A percentile compares a stretch with the other conserved stretches of the same genome.
Evolutionary conservation across 1,140 invertebrate genomes (phyloP).

Genomic region (Drosophila obscura): DNA sequence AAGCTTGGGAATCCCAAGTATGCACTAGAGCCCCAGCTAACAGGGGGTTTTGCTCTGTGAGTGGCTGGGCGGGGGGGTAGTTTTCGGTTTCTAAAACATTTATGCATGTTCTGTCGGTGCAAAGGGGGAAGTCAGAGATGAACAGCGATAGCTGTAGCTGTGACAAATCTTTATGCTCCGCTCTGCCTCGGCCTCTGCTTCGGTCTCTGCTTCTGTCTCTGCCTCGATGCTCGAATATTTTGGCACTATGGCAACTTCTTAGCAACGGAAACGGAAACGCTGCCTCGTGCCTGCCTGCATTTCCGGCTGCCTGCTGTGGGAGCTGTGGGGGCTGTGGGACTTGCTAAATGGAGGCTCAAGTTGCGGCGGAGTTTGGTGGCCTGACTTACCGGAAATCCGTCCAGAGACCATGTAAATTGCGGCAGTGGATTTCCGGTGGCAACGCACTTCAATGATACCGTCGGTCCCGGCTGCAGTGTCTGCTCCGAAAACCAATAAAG

Average conservation of each 20-base stretch:
- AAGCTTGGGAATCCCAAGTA: constrained; percentile 39
- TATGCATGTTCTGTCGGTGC: constrained; percentile 14
- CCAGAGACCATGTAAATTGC: constrained; percentile 93
- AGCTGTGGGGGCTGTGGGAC: constrained; percentile 12
- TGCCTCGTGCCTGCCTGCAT: constrained; percentile 45
- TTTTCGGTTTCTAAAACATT: constrained; percentile 28
- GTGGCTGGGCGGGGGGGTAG: neutral
- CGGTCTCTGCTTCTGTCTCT: neutral
- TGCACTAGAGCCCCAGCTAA: constrained; percentile 31
- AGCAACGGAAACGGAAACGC: constrained; percentile 65
- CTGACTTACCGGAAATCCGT: constrained; percentile 91
- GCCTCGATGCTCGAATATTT: constrained; percentile 2
- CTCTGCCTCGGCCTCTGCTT: too few species aligned
- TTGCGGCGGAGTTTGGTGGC: constrained; percentile 32
- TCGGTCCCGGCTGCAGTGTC: constrained; percentile 93
- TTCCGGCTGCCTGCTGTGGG: constrained; percentile 51
- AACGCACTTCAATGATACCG: constrained; percentile 94
- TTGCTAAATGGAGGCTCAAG: constrained; percentile 4
- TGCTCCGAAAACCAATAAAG: constrained; percentile 95
- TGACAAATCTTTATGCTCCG: constrained; percentile 21
- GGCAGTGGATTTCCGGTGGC: constrained; percentile 96
- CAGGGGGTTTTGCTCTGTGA: constrained; percentile 3
- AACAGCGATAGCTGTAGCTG: constrained; percentile 9
- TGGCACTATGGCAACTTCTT: constrained; percentile 3
- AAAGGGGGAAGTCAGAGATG: constrained; percentile 8